Conservation (phyloP, 2,888 invertebrate species). For the Acleris holmiana region DNA sequence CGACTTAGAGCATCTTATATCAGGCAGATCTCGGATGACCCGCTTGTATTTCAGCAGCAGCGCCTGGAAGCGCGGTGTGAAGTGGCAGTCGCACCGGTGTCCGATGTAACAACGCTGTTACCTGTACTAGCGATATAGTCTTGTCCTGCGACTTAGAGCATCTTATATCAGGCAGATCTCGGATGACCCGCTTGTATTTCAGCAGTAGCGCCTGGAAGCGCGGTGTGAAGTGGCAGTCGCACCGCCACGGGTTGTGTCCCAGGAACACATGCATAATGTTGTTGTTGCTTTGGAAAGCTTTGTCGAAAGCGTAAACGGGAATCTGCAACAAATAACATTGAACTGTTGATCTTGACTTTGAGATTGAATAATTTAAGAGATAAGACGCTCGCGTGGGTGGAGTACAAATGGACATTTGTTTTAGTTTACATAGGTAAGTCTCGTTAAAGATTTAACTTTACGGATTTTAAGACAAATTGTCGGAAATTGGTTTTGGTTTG, state of each 20-base stretch:
- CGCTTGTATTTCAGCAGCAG: conserved; percentile 87
- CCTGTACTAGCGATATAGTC: conserved; percentile 85
- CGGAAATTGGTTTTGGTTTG: too few relatives aligned
- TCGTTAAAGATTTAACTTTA: too few relatives aligned
- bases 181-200: conserved; percentile 88
- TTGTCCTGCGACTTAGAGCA: conserved; percentile 87
- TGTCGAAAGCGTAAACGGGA: conserved; percentile 91
- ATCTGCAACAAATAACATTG: conserved; percentile 77
- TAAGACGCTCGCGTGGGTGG: too few relatives aligned
- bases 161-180: conserved; percentile 88
- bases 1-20: conserved; percentile 88
- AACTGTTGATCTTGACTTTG: background rate
- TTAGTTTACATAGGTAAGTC: too few relatives aligned
- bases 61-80: conserved; percentile 90
- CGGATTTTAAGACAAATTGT: too few relatives aligned
- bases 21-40: conserved; percentile 87
- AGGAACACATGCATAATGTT: conserved; percentile 88
- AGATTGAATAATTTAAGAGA: too few relatives aligned
- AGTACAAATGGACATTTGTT: too few relatives aligned
- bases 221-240: conserved; percentile 92
- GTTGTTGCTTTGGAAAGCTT: conserved; percentile 89
- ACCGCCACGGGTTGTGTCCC: conserved; percentile 92
- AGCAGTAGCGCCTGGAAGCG: conserved; percentile 88
- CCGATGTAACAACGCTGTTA: conserved; percentile 50
- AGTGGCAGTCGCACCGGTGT: conserved; percentile 90